These are phyloP conservation scores for Athetis lepigone DNA, from an alignment of 2,888 invertebrate genomes.

Conservation along the genomic window DNA sequence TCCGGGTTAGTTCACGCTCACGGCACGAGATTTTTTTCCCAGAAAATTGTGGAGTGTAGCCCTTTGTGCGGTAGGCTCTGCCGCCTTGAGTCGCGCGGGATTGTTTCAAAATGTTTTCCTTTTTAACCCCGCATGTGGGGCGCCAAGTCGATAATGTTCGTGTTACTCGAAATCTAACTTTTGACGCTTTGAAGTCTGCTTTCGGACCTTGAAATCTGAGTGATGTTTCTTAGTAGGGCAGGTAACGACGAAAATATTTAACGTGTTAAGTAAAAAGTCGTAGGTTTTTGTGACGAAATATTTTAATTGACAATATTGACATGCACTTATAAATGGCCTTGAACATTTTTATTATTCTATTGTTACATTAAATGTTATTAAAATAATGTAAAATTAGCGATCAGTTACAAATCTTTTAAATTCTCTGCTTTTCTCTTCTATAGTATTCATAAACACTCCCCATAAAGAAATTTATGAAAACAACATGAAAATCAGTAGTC, in stretches of 20 bases:
- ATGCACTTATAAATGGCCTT: no score
- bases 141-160: slow-evolving; percentile 41
- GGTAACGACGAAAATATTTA: background rate
- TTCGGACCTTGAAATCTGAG: background rate
- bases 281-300: background rate
- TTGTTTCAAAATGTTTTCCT: slow-evolving; percentile 70
- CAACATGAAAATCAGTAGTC: no score
- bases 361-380: no score
- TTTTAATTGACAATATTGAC: no score
- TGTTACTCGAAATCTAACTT: slow-evolving; percentile 30
- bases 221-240: background rate
- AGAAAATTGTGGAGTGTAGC: slow-evolving; percentile 83
- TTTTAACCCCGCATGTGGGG: slow-evolving; percentile 48
- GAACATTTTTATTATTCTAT: background rate
- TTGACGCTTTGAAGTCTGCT: background rate
- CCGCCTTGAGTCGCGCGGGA: slow-evolving; percentile 77
- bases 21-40: slow-evolving; percentile 81
- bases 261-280: background rate
- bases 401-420: no score
- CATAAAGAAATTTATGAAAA: no score
- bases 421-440: no score
- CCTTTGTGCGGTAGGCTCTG: slow-evolving; percentile 80
- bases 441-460: no score
- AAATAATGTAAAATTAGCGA: no score
- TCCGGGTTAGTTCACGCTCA: slow-evolving; percentile 73